These are phyloP conservation scores for Gobiocypris rarus DNA, from an alignment of 2,113 vertebrate species.

Conservation along the genomic window DNA sequence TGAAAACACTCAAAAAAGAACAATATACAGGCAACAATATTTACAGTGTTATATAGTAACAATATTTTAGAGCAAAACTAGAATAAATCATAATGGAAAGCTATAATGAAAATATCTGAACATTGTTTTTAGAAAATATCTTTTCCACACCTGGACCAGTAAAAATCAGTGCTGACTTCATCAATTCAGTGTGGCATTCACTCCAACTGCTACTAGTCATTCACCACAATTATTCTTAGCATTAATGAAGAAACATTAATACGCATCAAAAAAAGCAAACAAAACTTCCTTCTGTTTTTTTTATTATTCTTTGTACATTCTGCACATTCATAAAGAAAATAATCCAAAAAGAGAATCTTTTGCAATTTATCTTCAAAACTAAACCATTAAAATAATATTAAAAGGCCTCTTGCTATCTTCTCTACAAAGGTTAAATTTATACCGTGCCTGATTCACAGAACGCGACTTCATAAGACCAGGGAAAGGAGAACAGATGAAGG, in stretches of 20 bases:
- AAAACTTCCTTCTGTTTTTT: constrained; percentile 66
- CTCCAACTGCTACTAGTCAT: neutral
- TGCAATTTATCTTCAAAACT: constrained; percentile 56
- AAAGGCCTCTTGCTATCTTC: constrained; percentile 58
- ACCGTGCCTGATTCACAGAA: constrained; percentile 61
- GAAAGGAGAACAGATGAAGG: constrained; percentile 6
- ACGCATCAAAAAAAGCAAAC: constrained; percentile 12
- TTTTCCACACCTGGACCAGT: too few species aligned
- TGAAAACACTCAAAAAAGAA: too few species aligned
- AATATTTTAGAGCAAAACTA: too few species aligned
- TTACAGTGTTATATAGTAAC: too few species aligned
- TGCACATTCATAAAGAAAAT: constrained; percentile 70
- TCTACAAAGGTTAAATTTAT: constrained; percentile 63
- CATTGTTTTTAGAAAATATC: too few species aligned
- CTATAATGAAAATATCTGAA: too few species aligned
- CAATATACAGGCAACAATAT: too few species aligned
- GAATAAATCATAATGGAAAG: too few species aligned
- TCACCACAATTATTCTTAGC: neutral
- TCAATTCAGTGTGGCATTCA: neutral
- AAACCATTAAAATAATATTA: constrained; percentile 68
- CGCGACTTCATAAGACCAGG: constrained; percentile 39
- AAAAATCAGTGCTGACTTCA: too few species aligned
- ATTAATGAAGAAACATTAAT: constrained; percentile 13
- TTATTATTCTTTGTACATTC: constrained; percentile 76
- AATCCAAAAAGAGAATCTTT: constrained; percentile 59